Conservation (phyloP, 1,140 invertebrate species). For the Microplitis mediator region DNA sequence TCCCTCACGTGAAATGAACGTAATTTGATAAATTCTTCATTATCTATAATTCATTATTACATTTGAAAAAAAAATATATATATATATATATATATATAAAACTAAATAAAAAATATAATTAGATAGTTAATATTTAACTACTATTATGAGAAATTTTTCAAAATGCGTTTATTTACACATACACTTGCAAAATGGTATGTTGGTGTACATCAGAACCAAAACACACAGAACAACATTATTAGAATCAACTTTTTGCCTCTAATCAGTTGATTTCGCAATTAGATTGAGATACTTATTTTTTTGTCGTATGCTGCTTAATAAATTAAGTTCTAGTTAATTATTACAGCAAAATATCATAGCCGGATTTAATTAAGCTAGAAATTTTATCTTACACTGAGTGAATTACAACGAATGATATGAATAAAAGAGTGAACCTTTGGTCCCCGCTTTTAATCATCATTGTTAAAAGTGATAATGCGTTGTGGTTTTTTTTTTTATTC, state of each 20-base stretch:
- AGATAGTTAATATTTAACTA: not conserved
- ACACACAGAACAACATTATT: constrained; percentile 58
- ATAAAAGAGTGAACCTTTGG: not conserved
- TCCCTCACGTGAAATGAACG: constrained; percentile 19
- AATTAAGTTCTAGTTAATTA: constrained; percentile 30
- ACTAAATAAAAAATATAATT: not conserved
- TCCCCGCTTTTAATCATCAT: not conserved
- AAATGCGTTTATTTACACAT: constrained; percentile 53
- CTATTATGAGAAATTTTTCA: constrained; percentile 28
- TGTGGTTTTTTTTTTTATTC: too few species aligned
- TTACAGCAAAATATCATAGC: not conserved
- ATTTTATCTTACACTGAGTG: not conserved
- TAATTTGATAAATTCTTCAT: constrained; percentile 22
- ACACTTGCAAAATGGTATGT: constrained; percentile 64
- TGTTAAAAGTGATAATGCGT: constrained; percentile 9
- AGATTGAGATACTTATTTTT: constrained; percentile 36
- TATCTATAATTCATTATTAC: constrained; percentile 10
- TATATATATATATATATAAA: not conserved
- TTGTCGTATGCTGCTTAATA: constrained; percentile 59
- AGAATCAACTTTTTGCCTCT: constrained; percentile 47
- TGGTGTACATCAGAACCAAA: constrained; percentile 60
- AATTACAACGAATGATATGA: not conserved
- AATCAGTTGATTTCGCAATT: constrained; percentile 45
- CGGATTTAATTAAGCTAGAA: not conserved
- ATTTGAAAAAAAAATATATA: constrained; percentile 3